These are phyloP conservation scores for Conus ventricosus DNA, from an alignment of 1,140 invertebrate genomes.

Conservation along the genomic window DNA sequence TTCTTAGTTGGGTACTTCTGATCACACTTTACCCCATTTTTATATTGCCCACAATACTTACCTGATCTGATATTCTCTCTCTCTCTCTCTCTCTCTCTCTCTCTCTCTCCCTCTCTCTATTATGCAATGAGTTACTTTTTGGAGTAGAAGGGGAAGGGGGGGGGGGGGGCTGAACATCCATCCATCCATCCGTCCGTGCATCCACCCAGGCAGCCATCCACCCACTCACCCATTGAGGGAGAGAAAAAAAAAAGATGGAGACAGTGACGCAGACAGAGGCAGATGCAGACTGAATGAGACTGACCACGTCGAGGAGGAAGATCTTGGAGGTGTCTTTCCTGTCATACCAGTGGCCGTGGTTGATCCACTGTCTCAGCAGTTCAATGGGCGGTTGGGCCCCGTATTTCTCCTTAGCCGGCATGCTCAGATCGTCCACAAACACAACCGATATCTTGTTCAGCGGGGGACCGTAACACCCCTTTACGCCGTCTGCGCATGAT, in stretches of 20 bases:
- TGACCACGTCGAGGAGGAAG: conserved; percentile 78
- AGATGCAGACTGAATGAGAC: conserved; percentile 55
- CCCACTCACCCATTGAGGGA: conserved; percentile 46
- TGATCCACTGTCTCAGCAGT: conserved; percentile 74
- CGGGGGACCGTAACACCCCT: conserved; percentile 74
- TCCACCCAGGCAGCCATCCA: no score
- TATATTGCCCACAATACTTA: no score
- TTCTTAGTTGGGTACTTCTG: no score
- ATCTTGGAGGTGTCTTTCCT: conserved; percentile 74
- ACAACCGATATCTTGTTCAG: conserved; percentile 75
- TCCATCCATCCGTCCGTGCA: no score
- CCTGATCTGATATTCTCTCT: no score
- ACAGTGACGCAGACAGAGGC: background rate
- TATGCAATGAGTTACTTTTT: no score
- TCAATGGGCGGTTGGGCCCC: conserved; percentile 76
- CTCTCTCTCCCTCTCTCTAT: no score
- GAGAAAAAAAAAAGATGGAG: background rate
- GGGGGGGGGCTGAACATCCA: no score
- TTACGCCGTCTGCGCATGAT: conserved; percentile 75
- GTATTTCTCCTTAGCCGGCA: conserved; percentile 76
- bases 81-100: no score
- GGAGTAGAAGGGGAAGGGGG: no score
- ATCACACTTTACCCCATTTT: no score
- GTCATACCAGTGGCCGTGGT: conserved; percentile 76
- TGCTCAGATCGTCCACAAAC: conserved; percentile 76